A percentile compares a stretch with the other conserved stretches of the same genome.
phyloP scores from a whole-genome alignment of 2,797 vertebrate species.

The Fistularia commersonii region DNA sequence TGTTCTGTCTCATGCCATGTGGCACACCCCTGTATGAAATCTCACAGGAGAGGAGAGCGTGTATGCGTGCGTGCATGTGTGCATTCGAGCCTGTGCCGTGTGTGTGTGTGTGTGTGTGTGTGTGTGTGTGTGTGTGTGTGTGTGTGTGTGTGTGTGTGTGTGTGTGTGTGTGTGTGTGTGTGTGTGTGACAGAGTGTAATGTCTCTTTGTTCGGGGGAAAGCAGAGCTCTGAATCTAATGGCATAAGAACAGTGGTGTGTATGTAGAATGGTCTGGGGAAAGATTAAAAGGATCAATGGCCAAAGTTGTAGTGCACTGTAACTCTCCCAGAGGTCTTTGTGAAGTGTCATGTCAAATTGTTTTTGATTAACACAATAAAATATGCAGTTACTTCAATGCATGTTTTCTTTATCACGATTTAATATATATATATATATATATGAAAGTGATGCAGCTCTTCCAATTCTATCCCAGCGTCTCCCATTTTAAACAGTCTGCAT shows the following conservation, averaged over 20 bases:
- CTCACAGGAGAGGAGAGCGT: constrained; percentile 34
- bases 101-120: constrained; percentile 15
- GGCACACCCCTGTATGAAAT: constrained; percentile 40
- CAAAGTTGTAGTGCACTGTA: constrained; percentile 79
- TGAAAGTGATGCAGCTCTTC: too few relatives aligned
- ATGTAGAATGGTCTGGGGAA: constrained; percentile 42
- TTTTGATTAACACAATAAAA: constrained; percentile 82
- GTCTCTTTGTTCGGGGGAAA: constrained; percentile 26
- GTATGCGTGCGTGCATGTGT: constrained; percentile 12
- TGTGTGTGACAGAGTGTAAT: constrained; percentile 8
- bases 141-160: neutral
- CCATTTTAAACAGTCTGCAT: too few relatives aligned
- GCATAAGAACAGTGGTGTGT: constrained; percentile 31
- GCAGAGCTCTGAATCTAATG: constrained; percentile 57
- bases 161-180: constrained; percentile 17
- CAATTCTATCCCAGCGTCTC: too few relatives aligned
- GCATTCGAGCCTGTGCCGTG: constrained; percentile 10
- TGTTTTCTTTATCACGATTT: neutral
- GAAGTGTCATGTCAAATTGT: constrained; percentile 75
- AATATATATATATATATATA: too few relatives aligned
- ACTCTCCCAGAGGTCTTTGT: constrained; percentile 70
- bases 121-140: constrained; percentile 14
- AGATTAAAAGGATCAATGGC: constrained; percentile 64
- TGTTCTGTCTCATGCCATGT: constrained; percentile 50
- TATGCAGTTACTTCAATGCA: constrained; percentile 62